phyloP scores from a whole-genome alignment of 2,113 vertebrate genomes.

The Thamnaconus septentrionalis region DNA sequence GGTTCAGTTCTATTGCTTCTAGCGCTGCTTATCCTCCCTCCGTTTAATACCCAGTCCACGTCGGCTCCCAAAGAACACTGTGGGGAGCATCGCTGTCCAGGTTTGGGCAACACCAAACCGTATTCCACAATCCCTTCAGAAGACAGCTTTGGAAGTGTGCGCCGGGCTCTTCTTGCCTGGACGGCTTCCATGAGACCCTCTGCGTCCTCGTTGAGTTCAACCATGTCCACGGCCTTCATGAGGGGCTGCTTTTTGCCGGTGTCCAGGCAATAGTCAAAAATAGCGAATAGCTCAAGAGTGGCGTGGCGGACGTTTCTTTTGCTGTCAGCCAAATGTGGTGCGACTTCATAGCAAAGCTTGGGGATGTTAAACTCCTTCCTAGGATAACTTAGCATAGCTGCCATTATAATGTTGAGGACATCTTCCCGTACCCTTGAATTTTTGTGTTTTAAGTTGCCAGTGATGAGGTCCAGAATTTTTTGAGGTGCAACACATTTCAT shows the following conservation, averaged over 20 bases:
- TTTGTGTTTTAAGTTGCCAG: conserved; percentile 80
- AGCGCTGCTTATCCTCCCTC: conserved; percentile 79
- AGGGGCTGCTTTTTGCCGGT: conserved; percentile 77
- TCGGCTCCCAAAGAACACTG: conserved; percentile 77
- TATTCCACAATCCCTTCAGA: conserved; percentile 83
- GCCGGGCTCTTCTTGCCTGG: conserved; percentile 85
- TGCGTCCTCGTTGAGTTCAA: conserved; percentile 80
- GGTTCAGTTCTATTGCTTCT: conserved; percentile 72
- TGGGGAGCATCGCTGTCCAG: conserved; percentile 56
- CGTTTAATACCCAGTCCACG: conserved; percentile 85
- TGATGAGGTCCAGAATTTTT: conserved; percentile 80
- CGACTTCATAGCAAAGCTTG: conserved; percentile 79
- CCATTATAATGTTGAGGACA: conserved; percentile 81
- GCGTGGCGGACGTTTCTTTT: conserved; percentile 86
- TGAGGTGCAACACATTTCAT: conserved; percentile 79
- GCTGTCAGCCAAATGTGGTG: conserved; percentile 82
- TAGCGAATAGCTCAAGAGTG: conserved; percentile 84
- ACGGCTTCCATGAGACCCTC: conserved; percentile 83
- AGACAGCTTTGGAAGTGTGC: conserved; percentile 77
- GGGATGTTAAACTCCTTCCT: conserved; percentile 82
- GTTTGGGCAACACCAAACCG: conserved; percentile 76
- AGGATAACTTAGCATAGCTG: conserved; percentile 81
- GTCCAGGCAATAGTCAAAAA: conserved; percentile 80
- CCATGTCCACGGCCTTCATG: conserved; percentile 81
- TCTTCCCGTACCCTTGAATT: conserved; percentile 84